phyloP scores from a whole-genome alignment of 1,140 invertebrate genomes.

The Alviniconcha marisindica region DNA sequence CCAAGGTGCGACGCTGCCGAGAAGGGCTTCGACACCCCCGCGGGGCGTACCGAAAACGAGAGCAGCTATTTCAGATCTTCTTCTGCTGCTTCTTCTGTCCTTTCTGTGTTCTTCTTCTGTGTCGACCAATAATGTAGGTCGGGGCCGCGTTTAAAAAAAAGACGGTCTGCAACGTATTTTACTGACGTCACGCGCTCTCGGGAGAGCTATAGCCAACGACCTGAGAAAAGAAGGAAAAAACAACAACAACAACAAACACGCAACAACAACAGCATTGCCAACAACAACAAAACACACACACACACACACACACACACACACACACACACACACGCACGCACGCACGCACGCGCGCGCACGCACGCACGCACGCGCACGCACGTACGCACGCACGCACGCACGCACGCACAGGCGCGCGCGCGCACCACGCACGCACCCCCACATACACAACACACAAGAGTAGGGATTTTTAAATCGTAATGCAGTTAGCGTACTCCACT shows the following conservation, averaged over 20 bases:
- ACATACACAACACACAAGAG: conserved; percentile 21
- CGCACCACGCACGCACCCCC: not conserved
- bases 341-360: conserved; percentile 28
- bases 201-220: too few relatives aligned
- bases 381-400: conserved; percentile 30
- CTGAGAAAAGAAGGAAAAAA: too few relatives aligned
- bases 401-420: not conserved
- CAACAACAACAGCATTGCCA: not conserved
- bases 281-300: conserved; percentile 11
- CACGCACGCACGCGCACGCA: conserved; percentile 26
- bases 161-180: not conserved
- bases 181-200: too few relatives aligned
- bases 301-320: conserved; percentile 32
- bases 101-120: too few relatives aligned
- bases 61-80: too few relatives aligned
- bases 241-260: too few relatives aligned
- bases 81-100: too few relatives aligned
- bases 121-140: too few relatives aligned
- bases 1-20: too few relatives aligned
- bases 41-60: too few relatives aligned
- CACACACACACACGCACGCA: conserved; percentile 27
- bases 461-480: not conserved
- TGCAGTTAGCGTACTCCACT: not conserved
- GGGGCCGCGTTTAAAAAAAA: not conserved
- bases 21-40: too few relatives aligned